Conservation (phyloP, 2,797 vertebrate genomes). For the Apodemus agrarius region DNA sequence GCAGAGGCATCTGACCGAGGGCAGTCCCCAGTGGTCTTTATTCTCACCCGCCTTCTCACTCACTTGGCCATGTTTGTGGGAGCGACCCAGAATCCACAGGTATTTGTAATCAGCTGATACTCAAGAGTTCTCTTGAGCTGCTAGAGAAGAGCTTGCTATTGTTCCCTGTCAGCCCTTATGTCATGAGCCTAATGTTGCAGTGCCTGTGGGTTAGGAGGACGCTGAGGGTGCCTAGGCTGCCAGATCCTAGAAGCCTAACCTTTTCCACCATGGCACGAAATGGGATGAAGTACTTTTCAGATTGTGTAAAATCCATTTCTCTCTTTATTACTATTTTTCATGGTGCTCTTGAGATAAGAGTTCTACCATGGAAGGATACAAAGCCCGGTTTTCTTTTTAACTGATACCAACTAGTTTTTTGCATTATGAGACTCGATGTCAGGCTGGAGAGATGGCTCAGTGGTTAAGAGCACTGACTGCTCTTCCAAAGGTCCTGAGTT, state of each 20-base stretch:
- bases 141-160: not conserved
- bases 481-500: no score
- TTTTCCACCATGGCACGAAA: not conserved
- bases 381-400: not conserved
- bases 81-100: conserved; percentile 86
- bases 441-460: no score
- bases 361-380: not conserved
- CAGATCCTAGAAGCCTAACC: accelerated
- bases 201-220: not conserved
- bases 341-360: not conserved
- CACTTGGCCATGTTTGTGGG: conserved; percentile 94
- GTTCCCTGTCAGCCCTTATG: not conserved
- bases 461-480: no score
- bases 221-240: not conserved
- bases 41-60: conserved; percentile 91
- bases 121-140: accelerated
- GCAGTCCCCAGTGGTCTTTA: conserved; percentile 89
- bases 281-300: not conserved
- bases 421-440: not conserved
- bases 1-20: conserved; percentile 89
- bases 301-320: not conserved
- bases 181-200: not conserved
- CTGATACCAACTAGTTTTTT: not conserved
- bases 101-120: conserved; percentile 66
- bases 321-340: not conserved